Base-by-base conservation (phyloP, 2,888 invertebrate genomes). In the Cynaeus angustus region DNA sequence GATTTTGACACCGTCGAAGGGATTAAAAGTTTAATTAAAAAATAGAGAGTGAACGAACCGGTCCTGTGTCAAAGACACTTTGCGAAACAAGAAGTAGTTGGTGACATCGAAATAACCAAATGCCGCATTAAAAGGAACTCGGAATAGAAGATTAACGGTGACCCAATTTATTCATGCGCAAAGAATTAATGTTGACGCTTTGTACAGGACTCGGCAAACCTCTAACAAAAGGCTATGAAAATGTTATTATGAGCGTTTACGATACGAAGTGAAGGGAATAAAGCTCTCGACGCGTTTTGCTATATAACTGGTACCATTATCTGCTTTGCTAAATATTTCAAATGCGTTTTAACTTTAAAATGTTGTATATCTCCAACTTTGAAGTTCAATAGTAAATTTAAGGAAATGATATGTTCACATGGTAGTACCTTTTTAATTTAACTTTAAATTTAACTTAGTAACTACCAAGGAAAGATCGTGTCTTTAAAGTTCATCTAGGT, bases 71-170 rank as follows among this genome's bases (percentile, higher is more conserved):
- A 21, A 6, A 46, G 16, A 46, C 43, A 48, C 8, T 30, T 28
- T 9, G 52, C 30, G 30, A 28, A 52, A 52, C 28, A 52, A 52
- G 28, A 13, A 28, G 12, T 13, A 52, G 48, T 46, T 46, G 48
- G 48, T 50, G 48, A 6, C 48, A 21, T 16, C 48, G 10, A 53
- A 37, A 37, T 53, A 37, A 53, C 16, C 28, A 52, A 55, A 55
- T 37, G 16, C 14, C 30, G 38, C 14, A 56, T 21, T 41, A 16
- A 12, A 41, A 41, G 10, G 37, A 56, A 56, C 41, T 41, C 56
- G 56, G 43, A 56, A 56, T 56, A 8, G 56, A 56, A 41, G 56
- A 56, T 56, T 56, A 56, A 41, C 56, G 21, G 21, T 41, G 56
- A 56, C 41, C 56, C 26, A 41, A 56, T 56, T 56, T 56, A 56